Base-by-base conservation (phyloP, 64 coral and sea anemone genomes). In the Catalaphyllia jardinei region DNA sequence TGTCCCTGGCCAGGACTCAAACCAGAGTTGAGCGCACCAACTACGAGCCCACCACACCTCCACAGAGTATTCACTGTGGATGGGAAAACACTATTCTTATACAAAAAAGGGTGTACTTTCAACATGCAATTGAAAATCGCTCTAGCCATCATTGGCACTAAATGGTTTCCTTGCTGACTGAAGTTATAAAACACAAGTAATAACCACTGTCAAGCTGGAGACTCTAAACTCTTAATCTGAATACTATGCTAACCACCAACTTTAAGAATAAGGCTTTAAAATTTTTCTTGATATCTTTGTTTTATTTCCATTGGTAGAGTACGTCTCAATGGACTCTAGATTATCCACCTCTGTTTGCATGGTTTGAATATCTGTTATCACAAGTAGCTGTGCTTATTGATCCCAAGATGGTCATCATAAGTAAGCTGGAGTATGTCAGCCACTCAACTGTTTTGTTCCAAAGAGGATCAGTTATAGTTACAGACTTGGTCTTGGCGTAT, bases 341-440 rank as follows among this genome's bases (percentile, higher is more conserved):
- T 72, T 99, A 99, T 76, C 97, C 97, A 25, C 97, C 97, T 25
- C 35, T 99, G 46, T 99, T 99, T 93, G 97, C 97, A 29, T 99
- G 94, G 97, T 99, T 99, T 95, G 97, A 99, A 67, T 99, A 88
- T 76, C 75, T 90, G 2, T 79, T 99, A 46, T 99, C 97, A 78
- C 97, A 99, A 31, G 72, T 95, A 22, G 97, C 94, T 29, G 74
- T 50, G 16, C 25, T 89, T 72, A 50, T 99, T 46, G 97, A 99
- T 67, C 91, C 97, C 19, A 13, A 78, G 29, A 99, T 99, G 94
- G 93, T 95, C 0, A 42, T 91, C 8, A 91, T 99, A 71, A 90
- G 90, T 9, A 99, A 92, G 57, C 77, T 88, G 18, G 52, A 78
- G 24, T 99, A 99, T 93, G 88, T 62, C 15, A 99, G 94, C 46